Percentiles rank a stretch among this genome's conserved stretches.
These are phyloP conservation scores for Dendrolimus kikuchii DNA, from an alignment of 1,140 invertebrate species.

Conservation along the genomic window DNA sequence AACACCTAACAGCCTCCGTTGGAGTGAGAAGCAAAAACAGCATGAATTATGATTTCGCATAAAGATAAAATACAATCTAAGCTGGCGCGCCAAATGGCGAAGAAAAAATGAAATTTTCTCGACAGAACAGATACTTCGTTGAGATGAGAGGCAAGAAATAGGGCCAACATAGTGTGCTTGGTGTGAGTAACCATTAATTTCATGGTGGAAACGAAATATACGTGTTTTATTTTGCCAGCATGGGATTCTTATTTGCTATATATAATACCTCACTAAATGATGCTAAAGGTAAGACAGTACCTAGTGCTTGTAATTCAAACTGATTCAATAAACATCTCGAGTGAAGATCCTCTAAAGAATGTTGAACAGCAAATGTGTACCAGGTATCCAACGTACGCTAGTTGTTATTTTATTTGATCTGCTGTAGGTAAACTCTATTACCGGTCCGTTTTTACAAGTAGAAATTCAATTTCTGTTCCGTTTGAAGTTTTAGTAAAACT, in stretches of 20 bases:
- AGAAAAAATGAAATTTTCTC: conserved; percentile 63
- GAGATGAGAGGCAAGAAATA: conserved; percentile 34
- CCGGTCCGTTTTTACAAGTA: conserved; percentile 60
- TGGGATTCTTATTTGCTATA: too few species aligned
- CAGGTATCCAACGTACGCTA: conserved; percentile 24
- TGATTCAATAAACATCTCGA: too few species aligned
- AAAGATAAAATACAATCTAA: conserved; percentile 66
- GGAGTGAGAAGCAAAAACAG: conserved; percentile 45
- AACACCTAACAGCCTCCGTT: conserved; percentile 45
- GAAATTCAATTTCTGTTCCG: conserved; percentile 61
- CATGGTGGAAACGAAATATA: conserved; percentile 8
- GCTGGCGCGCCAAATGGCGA: conserved; percentile 53
- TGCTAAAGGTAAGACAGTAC: too few species aligned
- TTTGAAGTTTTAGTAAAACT: conserved; percentile 44
- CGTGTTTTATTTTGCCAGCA: too few species aligned
- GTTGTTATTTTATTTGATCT: conserved; percentile 62
- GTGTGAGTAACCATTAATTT: conserved; percentile 11
- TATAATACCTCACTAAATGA: too few species aligned
- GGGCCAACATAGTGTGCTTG: conserved; percentile 12
- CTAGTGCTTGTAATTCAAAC: too few species aligned
- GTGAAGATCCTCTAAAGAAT: background rate
- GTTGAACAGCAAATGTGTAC: conserved; percentile 22
- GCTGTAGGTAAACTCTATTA: conserved; percentile 63
- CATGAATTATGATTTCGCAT: conserved; percentile 67
- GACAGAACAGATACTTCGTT: conserved; percentile 33